phyloP scores from a whole-genome alignment of 2,113 vertebrate genomes.

The Campylomormyrus numenius region DNA sequence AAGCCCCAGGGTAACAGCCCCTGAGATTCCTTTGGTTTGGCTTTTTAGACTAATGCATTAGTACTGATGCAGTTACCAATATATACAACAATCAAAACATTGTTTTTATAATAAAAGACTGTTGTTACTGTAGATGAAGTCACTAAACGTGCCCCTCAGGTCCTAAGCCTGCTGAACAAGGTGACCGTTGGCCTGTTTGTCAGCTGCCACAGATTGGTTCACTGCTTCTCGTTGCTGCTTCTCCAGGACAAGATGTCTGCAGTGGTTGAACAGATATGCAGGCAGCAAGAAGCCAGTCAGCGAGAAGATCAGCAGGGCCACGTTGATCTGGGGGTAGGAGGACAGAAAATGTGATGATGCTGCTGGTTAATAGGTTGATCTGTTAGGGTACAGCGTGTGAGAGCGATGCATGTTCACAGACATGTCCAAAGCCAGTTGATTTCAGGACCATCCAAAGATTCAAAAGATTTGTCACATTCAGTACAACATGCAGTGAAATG shows the following conservation, averaged over 20 bases:
- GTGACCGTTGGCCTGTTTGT: constrained; percentile 32
- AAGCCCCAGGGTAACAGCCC: background rate
- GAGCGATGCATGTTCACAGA: background rate
- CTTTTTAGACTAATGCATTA: background rate
- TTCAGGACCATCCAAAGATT: too few species aligned
- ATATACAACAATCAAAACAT: background rate
- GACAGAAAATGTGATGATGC: constrained; percentile 19
- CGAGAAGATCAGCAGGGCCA: constrained; percentile 66
- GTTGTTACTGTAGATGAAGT: background rate
- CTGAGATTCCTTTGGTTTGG: background rate
- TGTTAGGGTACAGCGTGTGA: background rate
- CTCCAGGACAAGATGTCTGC: constrained; percentile 43
- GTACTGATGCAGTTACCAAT: background rate
- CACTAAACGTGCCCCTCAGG: background rate
- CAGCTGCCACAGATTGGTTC: constrained; percentile 18
- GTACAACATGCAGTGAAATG: too few species aligned
- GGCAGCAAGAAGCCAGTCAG: constrained; percentile 71
- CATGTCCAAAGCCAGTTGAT: background rate
- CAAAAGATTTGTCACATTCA: too few species aligned
- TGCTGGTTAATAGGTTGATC: background rate
- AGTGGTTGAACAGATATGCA: constrained; percentile 66
- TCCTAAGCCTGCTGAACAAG: constrained; percentile 19
- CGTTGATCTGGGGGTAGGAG: constrained; percentile 52
- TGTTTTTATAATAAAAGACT: background rate
- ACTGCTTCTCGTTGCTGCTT: constrained; percentile 30